Percentiles rank a stretch among this genome's conserved stretches.
Evolutionary conservation across 2,797 vertebrate species (phyloP).

Genomic region (Hephaestus fuliginosus): DNA sequence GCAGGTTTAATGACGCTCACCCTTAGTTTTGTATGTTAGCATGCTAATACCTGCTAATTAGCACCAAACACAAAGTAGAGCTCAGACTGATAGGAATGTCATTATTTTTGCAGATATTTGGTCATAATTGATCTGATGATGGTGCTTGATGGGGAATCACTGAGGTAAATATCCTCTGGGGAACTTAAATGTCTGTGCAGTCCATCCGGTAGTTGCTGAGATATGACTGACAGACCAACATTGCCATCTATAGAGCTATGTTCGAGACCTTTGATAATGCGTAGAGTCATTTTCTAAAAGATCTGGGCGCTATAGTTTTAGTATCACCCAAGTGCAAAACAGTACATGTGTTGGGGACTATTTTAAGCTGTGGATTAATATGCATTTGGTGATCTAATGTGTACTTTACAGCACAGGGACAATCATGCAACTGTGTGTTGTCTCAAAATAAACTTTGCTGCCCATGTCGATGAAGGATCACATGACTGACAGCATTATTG

Average conservation of each 20-base stretch:
- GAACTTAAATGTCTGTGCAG: background rate
- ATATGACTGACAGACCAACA: background rate
- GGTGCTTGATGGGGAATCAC: background rate
- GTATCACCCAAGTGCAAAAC: background rate
- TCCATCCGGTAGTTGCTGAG: background rate
- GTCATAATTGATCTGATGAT: background rate
- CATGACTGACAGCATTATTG: too few relatives aligned
- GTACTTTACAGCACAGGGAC: slow-evolving; percentile 2
- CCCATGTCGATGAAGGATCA: background rate
- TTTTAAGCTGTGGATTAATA: background rate
- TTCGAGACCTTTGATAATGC: background rate
- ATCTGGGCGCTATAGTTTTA: background rate
- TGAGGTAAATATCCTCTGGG: background rate
- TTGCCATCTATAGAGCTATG: background rate
- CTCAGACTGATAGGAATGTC: background rate
- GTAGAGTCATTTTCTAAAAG: background rate
- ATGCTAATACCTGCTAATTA: background rate
- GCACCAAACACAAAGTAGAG: background rate
- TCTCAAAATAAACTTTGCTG: background rate
- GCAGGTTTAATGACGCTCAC: background rate
- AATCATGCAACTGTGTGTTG: background rate
- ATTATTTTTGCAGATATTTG: background rate
- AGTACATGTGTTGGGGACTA: background rate
- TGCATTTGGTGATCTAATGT: background rate
- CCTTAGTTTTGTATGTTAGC: background rate